A percentile compares a stretch with the other conserved stretches of the same genome.
phyloP scores from a whole-genome alignment of 1,140 invertebrate genomes.

The Oreohelix idahoensis region DNA sequence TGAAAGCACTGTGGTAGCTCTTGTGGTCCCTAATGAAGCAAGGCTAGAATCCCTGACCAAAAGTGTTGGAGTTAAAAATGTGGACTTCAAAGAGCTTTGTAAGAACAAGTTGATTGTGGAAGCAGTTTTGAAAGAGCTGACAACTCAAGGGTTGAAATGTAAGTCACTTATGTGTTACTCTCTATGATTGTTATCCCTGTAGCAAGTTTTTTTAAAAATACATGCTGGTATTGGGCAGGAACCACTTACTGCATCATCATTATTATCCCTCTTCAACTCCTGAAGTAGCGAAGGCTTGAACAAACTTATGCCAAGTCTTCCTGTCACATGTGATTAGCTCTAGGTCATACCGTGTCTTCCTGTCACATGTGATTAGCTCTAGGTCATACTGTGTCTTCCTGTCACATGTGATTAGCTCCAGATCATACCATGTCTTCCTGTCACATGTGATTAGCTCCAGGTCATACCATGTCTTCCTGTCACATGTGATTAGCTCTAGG shows the following conservation, averaged over 20 bases:
- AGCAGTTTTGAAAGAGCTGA: slow-evolving; percentile 63
- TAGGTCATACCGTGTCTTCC: no score
- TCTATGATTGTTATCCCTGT: neutral
- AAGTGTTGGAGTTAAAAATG: slow-evolving; percentile 68
- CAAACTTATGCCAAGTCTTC: no score
- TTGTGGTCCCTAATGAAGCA: slow-evolving; percentile 88
- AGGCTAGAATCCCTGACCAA: slow-evolving; percentile 68
- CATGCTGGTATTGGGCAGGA: neutral
- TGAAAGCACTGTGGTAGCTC: slow-evolving; percentile 89
- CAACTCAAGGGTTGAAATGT: slow-evolving; percentile 52
- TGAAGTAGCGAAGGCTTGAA: no score
- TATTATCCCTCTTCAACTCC: no score
- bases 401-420: no score
- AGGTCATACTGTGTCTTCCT: no score
- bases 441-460: no score
- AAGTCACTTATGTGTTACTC: slow-evolving; percentile 35
- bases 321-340: no score
- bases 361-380: no score
- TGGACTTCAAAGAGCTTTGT: slow-evolving; percentile 84
- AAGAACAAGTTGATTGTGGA: slow-evolving; percentile 81
- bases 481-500: no score
- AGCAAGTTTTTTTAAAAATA: neutral
- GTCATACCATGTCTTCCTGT: no score
- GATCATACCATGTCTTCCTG: no score
- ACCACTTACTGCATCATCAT: neutral